These are phyloP conservation scores for Hirtodrosophila duncani DNA, from an alignment of 2,888 invertebrate genomes.

Conservation along the genomic window DNA sequence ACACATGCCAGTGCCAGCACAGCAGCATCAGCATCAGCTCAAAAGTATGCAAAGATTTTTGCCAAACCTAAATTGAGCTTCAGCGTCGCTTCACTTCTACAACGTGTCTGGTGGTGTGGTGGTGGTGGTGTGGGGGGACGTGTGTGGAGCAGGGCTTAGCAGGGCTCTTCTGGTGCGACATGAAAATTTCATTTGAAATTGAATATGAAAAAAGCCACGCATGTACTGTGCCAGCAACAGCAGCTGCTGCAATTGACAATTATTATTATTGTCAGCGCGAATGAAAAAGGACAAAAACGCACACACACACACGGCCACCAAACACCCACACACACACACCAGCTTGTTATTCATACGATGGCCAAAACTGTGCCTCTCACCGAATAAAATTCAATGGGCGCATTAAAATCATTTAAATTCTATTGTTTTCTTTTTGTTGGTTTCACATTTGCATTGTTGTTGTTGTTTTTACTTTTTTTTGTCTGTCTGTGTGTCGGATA, in stretches of 20 bases:
- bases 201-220: constrained; percentile 52
- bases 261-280: constrained; percentile 69
- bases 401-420: constrained; percentile 76
- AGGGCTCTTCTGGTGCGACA: constrained; percentile 23
- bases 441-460: constrained; percentile 48
- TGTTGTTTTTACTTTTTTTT: constrained; percentile 35
- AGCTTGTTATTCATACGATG: constrained; percentile 59
- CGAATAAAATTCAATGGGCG: constrained; percentile 70
- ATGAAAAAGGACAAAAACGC: constrained; percentile 49
- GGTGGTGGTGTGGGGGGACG: neutral
- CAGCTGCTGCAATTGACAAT: constrained; percentile 71
- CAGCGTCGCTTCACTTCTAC: constrained; percentile 26
- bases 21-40: too few relatives aligned
- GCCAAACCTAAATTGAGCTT: constrained; percentile 40
- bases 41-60: constrained; percentile 50
- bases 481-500: constrained; percentile 22
- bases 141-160: constrained; percentile 12
- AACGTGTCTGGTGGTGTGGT: constrained; percentile 16
- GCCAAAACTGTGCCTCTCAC: constrained; percentile 43
- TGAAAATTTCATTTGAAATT: constrained; percentile 68
- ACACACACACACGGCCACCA: constrained; percentile 1
- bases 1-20: too few relatives aligned
- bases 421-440: constrained; percentile 58
- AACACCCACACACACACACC: constrained; percentile 3
- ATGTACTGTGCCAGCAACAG: constrained; percentile 36